Evolutionary conservation across 1,140 invertebrate genomes (phyloP).

Genomic region (Ruditapes philippinarum): DNA sequence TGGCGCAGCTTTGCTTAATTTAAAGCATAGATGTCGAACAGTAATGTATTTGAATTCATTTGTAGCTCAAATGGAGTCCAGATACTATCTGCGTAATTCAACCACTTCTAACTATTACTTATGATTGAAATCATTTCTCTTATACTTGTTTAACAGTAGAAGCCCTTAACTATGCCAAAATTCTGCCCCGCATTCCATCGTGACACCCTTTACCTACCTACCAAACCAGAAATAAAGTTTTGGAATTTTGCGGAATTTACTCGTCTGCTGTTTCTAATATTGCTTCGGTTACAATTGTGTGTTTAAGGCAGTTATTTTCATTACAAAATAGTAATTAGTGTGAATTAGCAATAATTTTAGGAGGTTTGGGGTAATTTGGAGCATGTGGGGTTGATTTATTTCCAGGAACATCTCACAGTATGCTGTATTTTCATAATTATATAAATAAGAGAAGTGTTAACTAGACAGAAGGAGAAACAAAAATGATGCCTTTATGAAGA

Average conservation of each 20-base stretch:
- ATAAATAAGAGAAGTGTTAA: not conserved
- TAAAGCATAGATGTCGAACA: too few species aligned
- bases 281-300: conserved; percentile 7
- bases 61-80: too few species aligned
- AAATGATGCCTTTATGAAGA: too few species aligned
- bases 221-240: not conserved
- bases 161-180: not conserved
- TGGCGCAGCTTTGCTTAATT: too few species aligned
- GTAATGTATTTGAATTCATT: too few species aligned
- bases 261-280: conserved; percentile 24
- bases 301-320: conserved; percentile 32
- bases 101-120: too few species aligned
- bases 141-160: too few species aligned
- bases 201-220: not conserved
- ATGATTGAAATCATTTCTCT: too few species aligned
- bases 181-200: not conserved
- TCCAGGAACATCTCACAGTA: not conserved
- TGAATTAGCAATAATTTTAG: conserved; percentile 42
- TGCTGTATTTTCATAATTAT: not conserved
- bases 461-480: not conserved
- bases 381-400: conserved; percentile 32
- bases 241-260: not conserved
- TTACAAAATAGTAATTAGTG: conserved; percentile 40
- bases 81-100: too few species aligned
- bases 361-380: conserved; percentile 9